These are phyloP conservation scores for Hyaena hyaena DNA, from an alignment of 2,113 vertebrate species.

Conservation along the genomic window DNA sequence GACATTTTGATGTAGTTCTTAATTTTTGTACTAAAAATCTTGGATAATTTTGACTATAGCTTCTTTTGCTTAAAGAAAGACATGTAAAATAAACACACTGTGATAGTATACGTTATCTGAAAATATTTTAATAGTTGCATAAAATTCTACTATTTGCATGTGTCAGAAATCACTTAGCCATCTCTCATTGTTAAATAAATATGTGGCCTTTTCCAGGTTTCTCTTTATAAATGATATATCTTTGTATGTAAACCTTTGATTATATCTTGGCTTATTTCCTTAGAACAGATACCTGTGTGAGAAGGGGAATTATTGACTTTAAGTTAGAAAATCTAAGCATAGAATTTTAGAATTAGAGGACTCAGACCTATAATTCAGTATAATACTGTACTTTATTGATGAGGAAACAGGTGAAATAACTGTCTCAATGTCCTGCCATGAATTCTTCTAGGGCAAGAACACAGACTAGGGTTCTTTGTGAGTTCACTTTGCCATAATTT, in stretches of 20 bases:
- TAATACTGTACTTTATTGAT: neutral
- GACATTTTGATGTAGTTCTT: neutral
- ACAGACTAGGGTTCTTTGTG: neutral
- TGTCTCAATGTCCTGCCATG: neutral
- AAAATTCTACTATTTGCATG: neutral
- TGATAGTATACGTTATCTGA: neutral
- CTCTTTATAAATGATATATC: neutral
- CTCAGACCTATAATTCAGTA: neutral
- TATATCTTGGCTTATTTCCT: neutral
- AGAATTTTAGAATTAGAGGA: neutral
- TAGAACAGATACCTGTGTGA: neutral
- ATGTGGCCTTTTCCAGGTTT: neutral
- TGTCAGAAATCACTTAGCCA: constrained; percentile 7
- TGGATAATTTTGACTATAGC: constrained; percentile 11
- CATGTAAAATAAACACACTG: neutral
- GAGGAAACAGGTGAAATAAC: neutral
- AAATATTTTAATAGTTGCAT: constrained; percentile 18
- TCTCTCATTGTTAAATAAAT: neutral
- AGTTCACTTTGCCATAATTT: neutral
- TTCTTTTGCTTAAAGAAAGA: neutral
- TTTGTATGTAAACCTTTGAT: constrained; percentile 17
- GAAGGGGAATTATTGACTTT: neutral
- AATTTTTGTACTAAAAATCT: neutral
- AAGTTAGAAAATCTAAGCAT: neutral
- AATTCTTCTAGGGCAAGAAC: neutral